Base-by-base conservation (phyloP, 2,888 invertebrate species). In the Drosophila macrospina region DNA sequence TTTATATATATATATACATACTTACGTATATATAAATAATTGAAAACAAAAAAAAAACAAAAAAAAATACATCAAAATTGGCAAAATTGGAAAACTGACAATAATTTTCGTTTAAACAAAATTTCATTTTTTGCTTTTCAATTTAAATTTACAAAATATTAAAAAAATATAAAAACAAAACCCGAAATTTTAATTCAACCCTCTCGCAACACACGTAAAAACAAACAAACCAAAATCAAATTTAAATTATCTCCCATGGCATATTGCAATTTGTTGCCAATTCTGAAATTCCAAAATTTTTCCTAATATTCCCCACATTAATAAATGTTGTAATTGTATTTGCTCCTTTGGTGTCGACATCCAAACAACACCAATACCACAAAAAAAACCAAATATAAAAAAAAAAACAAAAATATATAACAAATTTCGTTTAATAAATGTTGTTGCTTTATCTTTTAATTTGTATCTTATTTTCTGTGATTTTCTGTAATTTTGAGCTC, bases 31-130 rank as follows among this genome's bases (percentile, higher is more conserved):
- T 81, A 74, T 72, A 78, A 80, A 73, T 69, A 83, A 86, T 85
- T 85, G 74, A 81, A 87, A 83, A 68, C 57, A 71, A 78, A 56
- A 76, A 77, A 67, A 39, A 78, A 80, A 26, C 26, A 76, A 82
- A 64, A 80, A n/a, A n/a, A 20, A 20, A 20, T 20, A 20, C 69
- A 88, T 87, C 85, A 87, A 86, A 88, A 88, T 86, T 86, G 86
- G 86, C 89, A 84, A 88, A 88, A 86, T 87, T 88, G 86, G 86
- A 85, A 84, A 74, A 83, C 83, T 83, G 79, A 87, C 84, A 84
- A 71, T 84, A 52, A 64, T 74, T 76, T 69, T 42, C 16, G 32
- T 55, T 74, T 60, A 37, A 36, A 69, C 15, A 44, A 52, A 70
- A 64, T 57, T 60, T 60, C 57, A 39, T 59, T 64, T 73, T 55